Conservation (phyloP, 1,140 invertebrate species). For the Orius insidiosus region DNA sequence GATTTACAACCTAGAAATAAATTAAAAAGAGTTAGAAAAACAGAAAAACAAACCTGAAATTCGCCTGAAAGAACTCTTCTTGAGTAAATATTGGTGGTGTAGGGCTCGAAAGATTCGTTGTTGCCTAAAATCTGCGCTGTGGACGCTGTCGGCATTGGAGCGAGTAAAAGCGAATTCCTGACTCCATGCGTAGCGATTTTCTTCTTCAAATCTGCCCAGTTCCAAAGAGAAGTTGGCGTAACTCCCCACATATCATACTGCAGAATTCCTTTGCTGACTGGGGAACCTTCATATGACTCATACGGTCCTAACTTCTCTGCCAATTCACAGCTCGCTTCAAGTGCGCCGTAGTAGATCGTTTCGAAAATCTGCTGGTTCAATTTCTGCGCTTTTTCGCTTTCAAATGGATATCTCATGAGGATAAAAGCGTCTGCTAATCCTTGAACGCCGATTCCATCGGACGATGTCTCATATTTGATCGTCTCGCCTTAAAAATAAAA, state of each 20-base stretch:
- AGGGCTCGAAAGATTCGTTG: slow-evolving; percentile 96
- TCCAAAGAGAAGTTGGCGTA: slow-evolving; percentile 71
- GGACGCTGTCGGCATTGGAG: slow-evolving; percentile 98
- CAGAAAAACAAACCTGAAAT: slow-evolving; percentile 36
- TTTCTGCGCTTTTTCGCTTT: slow-evolving; percentile 63
- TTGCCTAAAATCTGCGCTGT: slow-evolving; percentile 98
- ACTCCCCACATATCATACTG: slow-evolving; percentile 98
- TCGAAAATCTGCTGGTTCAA: slow-evolving; percentile 96
- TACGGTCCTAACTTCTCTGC: slow-evolving; percentile 76
- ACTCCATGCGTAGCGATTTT: slow-evolving; percentile 84
- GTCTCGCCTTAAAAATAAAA: too few relatives aligned
- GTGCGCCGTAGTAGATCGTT: slow-evolving; percentile 91
- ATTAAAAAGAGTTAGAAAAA: too few relatives aligned
- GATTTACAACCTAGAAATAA: slow-evolving; percentile 71
- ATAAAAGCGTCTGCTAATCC: slow-evolving; percentile 95
- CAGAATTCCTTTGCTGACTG: slow-evolving; percentile 87
- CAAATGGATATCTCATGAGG: slow-evolving; percentile 85
- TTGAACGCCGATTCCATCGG: slow-evolving; percentile 96
- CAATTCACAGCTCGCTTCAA: slow-evolving; percentile 92
- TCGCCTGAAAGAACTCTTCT: slow-evolving; percentile 79
- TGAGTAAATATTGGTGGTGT: slow-evolving; percentile 94
- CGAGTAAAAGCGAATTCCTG: slow-evolving; percentile 83
- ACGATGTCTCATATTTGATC: slow-evolving; percentile 80
- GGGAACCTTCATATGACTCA: slow-evolving; percentile 77
- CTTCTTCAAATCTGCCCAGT: slow-evolving; percentile 71